Evolutionary conservation across 1,140 invertebrate species (phyloP).

Genomic region (Drosophila bocki): DNA sequence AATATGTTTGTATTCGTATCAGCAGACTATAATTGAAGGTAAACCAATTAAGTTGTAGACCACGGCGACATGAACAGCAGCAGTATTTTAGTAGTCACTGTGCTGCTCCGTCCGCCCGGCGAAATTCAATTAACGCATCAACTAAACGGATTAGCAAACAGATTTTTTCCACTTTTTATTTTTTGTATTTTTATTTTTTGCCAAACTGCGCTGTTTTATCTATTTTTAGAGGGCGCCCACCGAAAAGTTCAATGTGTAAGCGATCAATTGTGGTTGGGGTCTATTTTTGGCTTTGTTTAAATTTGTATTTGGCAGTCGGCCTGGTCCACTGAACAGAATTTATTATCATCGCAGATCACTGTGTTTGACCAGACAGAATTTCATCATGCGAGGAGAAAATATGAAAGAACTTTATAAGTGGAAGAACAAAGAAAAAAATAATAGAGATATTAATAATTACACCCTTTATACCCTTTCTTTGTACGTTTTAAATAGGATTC

Average conservation of each 20-base stretch:
- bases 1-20: conserved; percentile 14
- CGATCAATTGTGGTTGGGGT: conserved; percentile 32
- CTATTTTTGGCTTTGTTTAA: conserved; percentile 63
- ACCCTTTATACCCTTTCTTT: not conserved
- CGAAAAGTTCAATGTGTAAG: conserved; percentile 64
- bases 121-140: conserved; percentile 58
- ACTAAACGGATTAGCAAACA: conserved; percentile 45
- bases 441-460: not conserved
- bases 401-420: not conserved
- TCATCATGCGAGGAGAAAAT: conserved; percentile 2
- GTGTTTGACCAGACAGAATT: conserved; percentile 29
- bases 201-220: conserved; percentile 49
- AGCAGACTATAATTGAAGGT: conserved; percentile 32
- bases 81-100: conserved; percentile 22
- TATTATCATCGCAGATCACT: conserved; percentile 23
- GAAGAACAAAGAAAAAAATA: conserved; percentile 8
- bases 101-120: conserved; percentile 7
- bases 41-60: conserved; percentile 36
- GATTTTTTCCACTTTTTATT: conserved; percentile 18
- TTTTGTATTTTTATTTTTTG: conserved; percentile 1
- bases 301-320: conserved; percentile 27
- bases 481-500: not conserved
- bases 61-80: not conserved
- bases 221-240: conserved; percentile 56
- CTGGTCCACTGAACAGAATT: conserved; percentile 29